Evolutionary conservation across 2,797 vertebrate genomes (phyloP), one percentile per base, ranked within the genome.

Genomic region (Podarcis siculus): DNA sequence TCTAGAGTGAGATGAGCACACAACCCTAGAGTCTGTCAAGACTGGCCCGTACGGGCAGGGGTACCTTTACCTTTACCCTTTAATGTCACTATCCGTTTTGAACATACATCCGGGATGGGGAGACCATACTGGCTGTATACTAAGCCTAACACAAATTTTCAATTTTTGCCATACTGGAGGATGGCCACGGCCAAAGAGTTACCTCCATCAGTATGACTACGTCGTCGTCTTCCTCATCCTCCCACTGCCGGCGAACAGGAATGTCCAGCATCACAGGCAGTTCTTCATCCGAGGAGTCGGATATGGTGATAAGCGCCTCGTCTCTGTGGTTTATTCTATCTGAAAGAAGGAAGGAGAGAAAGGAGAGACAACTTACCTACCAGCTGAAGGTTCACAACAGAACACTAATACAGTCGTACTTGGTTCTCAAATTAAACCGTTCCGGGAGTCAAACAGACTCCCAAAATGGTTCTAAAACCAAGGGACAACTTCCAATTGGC

Each of bases 201-300:
- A 99, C 98, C 97, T 98, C 98, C 80, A 98, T 96, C 91, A 99
- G 92, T 93, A 99, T 98, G 91, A 97, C 97, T 81, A 98, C 92
- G 73, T 98, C 98, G 2, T 98, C 98, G 0, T 98, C 98, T 0
- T 97, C 97, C 0, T 96, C 96, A 12, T 97, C 96, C 37, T 97
- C 97, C 1, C 25, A 91, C 39, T 93, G 96, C 76, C 91, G 94
- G 77, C 93, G 77, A 87, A 91, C 92, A 0, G 95, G 89, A 0
- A 39, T 83, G 87, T 96, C 94, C 83, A 93, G 88, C 91, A 94
- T 93, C 37, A 95, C 93, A 75, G 96, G 92, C 4, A 95, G 89
- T 66, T 97, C 97, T 92, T 97, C 97, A 79, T 99, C 98, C 0
- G 98, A 99, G 91, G 98, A 98, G 89, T 99, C 98, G 0, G 98